These are phyloP conservation scores for Nephrotoma guestfalica DNA, from an alignment of 2,888 invertebrate species.

Conservation along the genomic window DNA sequence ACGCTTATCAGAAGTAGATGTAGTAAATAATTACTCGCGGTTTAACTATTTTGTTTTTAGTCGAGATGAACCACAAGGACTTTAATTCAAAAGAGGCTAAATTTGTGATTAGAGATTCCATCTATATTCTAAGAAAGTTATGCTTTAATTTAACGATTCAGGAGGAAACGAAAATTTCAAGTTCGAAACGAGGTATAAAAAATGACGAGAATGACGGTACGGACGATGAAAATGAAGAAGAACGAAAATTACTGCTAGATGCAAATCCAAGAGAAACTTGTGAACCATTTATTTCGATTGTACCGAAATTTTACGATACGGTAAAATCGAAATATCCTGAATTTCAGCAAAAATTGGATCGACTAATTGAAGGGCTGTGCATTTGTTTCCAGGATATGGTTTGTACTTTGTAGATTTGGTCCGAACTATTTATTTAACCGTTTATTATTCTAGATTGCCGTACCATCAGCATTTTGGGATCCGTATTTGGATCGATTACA, in stretches of 20 bases:
- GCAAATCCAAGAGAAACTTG: not conserved
- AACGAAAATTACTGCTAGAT: not conserved
- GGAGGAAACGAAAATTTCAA: not conserved
- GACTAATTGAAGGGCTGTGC: not conserved
- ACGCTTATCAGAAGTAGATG: not conserved
- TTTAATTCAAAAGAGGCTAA: not conserved
- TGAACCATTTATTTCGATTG: not conserved
- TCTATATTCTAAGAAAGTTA: not conserved
- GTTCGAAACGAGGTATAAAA: not conserved
- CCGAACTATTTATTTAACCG: not conserved
- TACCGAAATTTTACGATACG: not conserved
- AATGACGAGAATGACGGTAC: not conserved
- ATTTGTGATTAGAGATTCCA: not conserved
- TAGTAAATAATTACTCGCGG: not conserved
- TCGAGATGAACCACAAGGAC: not conserved
- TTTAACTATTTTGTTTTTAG: not conserved
- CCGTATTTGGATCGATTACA: not conserved
- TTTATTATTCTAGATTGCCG: not conserved
- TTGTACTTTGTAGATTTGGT: not conserved
- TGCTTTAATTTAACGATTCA: not conserved
- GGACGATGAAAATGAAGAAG: not conserved
- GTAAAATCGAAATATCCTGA: not conserved
- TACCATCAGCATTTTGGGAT: not conserved
- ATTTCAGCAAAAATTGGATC: not conserved
- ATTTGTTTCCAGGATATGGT: slow-evolving; percentile 3